These are phyloP conservation scores for Probosciger aterrimus DNA, from an alignment of 2,113 vertebrate genomes.

Conservation along the genomic window DNA sequence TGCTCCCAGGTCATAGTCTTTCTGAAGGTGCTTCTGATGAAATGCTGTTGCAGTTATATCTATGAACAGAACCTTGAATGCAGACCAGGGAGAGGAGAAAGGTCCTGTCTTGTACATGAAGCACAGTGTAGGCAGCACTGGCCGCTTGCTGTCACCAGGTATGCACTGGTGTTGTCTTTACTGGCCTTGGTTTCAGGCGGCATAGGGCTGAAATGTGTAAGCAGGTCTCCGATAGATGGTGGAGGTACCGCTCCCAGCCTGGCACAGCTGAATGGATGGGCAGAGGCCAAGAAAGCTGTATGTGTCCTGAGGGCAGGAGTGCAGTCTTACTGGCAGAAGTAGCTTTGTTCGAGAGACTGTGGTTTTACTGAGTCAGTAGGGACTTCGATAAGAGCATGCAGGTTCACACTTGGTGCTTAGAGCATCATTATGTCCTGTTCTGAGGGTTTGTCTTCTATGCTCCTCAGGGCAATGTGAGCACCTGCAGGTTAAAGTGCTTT, in stretches of 20 bases:
- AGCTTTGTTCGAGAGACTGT: background rate
- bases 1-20: background rate
- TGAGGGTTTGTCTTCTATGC: background rate
- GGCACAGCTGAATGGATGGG: background rate
- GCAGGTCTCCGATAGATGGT: background rate
- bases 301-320: background rate
- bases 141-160: fast-evolving
- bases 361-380: background rate
- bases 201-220: background rate
- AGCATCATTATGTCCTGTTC: fast-evolving
- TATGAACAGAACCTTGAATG: background rate
- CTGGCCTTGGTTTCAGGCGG: background rate
- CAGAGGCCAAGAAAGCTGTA: background rate
- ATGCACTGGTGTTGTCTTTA: fast-evolving
- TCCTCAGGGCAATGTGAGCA: background rate
- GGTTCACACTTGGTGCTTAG: background rate
- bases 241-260: background rate
- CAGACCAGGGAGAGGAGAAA: fast-evolving
- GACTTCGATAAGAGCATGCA: background rate
- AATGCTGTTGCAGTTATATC: background rate
- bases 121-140: fast-evolving
- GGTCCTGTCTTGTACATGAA: fast-evolving
- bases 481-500: background rate
- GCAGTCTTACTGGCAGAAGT: background rate
- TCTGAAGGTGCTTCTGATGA: background rate